A percentile compares a stretch with the other conserved stretches of the same genome.
phyloP scores from a whole-genome alignment of 2,888 invertebrate genomes.

The Bhutanitis thaidina region DNA sequence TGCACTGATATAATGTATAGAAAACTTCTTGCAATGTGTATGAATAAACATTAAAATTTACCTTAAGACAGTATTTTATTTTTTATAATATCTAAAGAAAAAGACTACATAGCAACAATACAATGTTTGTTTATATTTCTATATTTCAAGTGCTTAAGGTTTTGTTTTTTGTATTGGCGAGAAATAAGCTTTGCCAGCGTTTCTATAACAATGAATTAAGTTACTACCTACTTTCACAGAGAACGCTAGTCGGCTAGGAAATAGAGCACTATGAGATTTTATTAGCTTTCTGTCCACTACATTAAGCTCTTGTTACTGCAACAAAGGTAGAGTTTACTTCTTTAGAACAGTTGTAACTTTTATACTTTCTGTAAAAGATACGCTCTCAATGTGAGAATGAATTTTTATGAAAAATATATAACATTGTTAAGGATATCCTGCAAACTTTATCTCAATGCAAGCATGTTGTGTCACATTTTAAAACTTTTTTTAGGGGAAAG shows the following conservation, averaged over 20 bases:
- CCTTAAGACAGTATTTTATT: no score
- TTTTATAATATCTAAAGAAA: no score
- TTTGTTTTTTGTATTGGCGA: no score
- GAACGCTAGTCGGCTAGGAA: not conserved
- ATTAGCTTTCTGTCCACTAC: slow-evolving; percentile 7
- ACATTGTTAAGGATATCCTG: not conserved
- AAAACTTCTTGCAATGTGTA: no score
- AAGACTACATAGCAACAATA: no score
- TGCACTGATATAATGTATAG: no score
- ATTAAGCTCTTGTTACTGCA: not conserved
- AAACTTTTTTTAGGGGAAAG: no score
- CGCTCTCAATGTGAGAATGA: not conserved
- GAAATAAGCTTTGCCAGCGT: not conserved
- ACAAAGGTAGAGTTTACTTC: not conserved
- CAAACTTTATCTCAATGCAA: not conserved
- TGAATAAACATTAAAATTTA: no score
- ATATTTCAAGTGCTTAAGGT: no score
- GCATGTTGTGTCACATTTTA: no score
- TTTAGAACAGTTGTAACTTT: not conserved
- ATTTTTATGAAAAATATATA: not conserved
- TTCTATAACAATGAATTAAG: not conserved
- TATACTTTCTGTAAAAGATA: not conserved
- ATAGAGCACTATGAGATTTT: not conserved
- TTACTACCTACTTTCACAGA: not conserved
- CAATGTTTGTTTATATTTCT: no score